phyloP scores from a whole-genome alignment of 1,140 invertebrate genomes.

The Himalopsyche phryganea region DNA sequence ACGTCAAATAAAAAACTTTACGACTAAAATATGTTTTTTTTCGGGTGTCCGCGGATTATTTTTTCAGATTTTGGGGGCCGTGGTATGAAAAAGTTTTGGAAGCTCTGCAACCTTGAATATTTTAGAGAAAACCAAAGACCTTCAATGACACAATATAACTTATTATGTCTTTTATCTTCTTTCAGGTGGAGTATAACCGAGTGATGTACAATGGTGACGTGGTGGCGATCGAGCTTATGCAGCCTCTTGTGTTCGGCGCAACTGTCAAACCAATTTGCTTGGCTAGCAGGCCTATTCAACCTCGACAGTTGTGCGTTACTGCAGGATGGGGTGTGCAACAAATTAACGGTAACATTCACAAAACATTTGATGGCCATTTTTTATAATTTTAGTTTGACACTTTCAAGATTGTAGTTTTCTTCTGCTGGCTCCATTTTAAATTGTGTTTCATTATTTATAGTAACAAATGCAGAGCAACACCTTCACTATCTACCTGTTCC shows the following conservation, averaged over 20 bases:
- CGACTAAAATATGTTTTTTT: too few species aligned
- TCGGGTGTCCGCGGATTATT: too few species aligned
- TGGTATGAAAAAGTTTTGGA: too few species aligned
- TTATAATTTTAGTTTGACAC: too few species aligned
- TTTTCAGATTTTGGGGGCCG: too few species aligned
- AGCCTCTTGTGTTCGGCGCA: slow-evolving; percentile 52
- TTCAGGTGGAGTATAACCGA: slow-evolving; percentile 58
- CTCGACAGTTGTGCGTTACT: slow-evolving; percentile 56
- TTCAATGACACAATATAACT: too few species aligned
- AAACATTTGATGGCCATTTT: too few species aligned
- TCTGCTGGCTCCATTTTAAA: too few species aligned
- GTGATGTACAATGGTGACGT: slow-evolving; percentile 60
- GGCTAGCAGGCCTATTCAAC: slow-evolving; percentile 49
- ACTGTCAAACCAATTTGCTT: slow-evolving; percentile 59
- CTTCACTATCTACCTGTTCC: slow-evolving; percentile 57
- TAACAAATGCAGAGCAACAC: slow-evolving; percentile 53
- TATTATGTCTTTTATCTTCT: slow-evolving; percentile 11
- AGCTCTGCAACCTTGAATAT: too few species aligned
- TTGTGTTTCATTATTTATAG: slow-evolving; percentile 33
- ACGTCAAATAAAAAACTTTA: too few species aligned
- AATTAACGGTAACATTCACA: slow-evolving; percentile 32
- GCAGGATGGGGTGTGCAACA: slow-evolving; percentile 54
- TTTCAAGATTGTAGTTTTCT: too few species aligned
- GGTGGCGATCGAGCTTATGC: slow-evolving; percentile 52
- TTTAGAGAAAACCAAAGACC: too few species aligned